These are phyloP conservation scores for Aspidapion aeneum DNA, from an alignment of 2,888 invertebrate species.

Conservation along the genomic window DNA sequence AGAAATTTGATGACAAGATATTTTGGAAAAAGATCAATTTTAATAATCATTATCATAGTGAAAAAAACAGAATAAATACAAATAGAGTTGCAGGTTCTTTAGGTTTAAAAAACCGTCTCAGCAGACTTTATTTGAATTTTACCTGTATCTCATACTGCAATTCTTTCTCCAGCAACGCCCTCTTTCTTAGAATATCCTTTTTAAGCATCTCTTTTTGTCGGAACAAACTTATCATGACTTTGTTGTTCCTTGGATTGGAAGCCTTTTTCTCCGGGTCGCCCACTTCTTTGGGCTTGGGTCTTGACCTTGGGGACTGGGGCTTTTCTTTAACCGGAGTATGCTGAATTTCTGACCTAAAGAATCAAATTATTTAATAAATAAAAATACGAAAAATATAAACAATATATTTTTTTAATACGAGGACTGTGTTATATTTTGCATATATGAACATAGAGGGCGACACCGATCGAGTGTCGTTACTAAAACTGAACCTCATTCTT, in stretches of 20 bases:
- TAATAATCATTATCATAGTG: too few species aligned
- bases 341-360: conserved; percentile 24
- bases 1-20: too few species aligned
- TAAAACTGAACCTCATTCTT: too few species aligned
- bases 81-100: too few species aligned
- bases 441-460: too few species aligned
- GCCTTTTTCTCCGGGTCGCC: conserved; percentile 54
- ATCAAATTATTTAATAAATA: background rate
- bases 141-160: conserved; percentile 88
- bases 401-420: background rate
- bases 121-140: too few species aligned
- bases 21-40: too few species aligned
- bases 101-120: too few species aligned
- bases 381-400: background rate
- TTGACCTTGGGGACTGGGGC: conserved; percentile 39
- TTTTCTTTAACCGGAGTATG: conserved; percentile 33
- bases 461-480: too few species aligned
- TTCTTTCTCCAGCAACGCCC: conserved; percentile 84
- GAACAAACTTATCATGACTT: conserved; percentile 71
- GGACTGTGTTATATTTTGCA: background rate
- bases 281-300: conserved; percentile 43
- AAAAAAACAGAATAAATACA: too few species aligned
- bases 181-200: conserved; percentile 89
- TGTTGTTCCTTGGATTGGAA: conserved; percentile 49
- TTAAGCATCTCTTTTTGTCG: conserved; percentile 90